phyloP scores from a whole-genome alignment of 2,888 invertebrate genomes.

The Harmothoe impar region DNA sequence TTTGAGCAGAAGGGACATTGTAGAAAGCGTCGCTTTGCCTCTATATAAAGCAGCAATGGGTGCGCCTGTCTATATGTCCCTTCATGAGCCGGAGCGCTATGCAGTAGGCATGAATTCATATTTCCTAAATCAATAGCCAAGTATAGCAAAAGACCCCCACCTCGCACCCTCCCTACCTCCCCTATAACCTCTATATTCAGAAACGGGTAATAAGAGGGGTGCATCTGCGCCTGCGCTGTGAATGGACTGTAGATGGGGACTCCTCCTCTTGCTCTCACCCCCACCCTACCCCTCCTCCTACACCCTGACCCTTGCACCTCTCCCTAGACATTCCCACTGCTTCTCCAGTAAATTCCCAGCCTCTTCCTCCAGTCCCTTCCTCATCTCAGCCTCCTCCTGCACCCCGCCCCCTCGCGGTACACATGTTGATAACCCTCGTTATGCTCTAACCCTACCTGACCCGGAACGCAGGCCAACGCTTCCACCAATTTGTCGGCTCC shows the following conservation, averaged over 20 bases:
- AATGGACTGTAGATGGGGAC: slow-evolving; percentile 23
- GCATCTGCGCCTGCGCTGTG: background rate
- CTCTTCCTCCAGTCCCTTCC: background rate
- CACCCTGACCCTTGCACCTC: background rate
- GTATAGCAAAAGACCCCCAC: background rate
- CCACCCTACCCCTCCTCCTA: background rate
- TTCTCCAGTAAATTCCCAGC: background rate
- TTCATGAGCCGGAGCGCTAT: too few species aligned
- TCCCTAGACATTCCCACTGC: background rate
- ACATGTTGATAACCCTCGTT: slow-evolving; percentile 47
- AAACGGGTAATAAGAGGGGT: background rate
- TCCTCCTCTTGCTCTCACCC: background rate
- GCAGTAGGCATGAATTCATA: slow-evolving; percentile 19
- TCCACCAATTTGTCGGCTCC: slow-evolving; percentile 37
- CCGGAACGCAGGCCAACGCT: background rate
- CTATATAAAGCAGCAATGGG: too few species aligned
- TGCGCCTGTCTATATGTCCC: too few species aligned
- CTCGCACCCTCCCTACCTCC: background rate
- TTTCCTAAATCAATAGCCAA: slow-evolving; percentile 6
- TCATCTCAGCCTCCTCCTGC: background rate
- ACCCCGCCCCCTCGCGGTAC: background rate
- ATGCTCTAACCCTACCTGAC: background rate
- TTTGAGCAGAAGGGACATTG: too few species aligned
- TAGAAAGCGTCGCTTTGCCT: too few species aligned
- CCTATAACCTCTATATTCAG: background rate